phyloP scores from a whole-genome alignment of 1,140 invertebrate species.

The Danaus melanippus region DNA sequence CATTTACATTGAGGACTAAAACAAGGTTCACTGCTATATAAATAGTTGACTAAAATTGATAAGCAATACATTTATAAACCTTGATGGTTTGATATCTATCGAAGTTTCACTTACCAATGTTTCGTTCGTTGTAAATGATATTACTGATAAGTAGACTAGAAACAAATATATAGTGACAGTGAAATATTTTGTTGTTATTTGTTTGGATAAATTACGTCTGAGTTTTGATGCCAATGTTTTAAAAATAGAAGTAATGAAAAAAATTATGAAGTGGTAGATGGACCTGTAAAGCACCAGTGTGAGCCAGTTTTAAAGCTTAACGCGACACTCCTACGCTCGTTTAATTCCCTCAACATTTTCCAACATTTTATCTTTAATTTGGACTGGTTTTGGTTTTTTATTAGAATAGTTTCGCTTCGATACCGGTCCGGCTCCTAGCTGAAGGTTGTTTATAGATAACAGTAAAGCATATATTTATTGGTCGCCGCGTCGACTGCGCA shows the following conservation, averaged over 20 bases:
- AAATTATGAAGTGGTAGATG: too few relatives aligned
- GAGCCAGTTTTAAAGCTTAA: constrained; percentile 1
- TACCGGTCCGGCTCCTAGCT: constrained; percentile 58
- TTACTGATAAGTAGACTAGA: neutral
- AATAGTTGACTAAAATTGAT: constrained; percentile 9
- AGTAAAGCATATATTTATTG: constrained; percentile 68
- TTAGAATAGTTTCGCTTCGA: constrained; percentile 67
- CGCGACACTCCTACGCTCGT: constrained; percentile 37
- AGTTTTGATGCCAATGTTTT: too few relatives aligned
- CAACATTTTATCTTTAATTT: constrained; percentile 64
- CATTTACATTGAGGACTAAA: constrained; percentile 12
- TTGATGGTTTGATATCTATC: constrained; percentile 12
- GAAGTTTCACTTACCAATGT: neutral
- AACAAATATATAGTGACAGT: neutral
- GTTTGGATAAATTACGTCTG: too few relatives aligned
- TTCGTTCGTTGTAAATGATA: neutral
- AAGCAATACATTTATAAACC: constrained; percentile 6
- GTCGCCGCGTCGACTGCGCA: constrained; percentile 43
- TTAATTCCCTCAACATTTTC: constrained; percentile 48
- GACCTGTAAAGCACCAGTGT: constrained; percentile 2
- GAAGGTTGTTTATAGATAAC: constrained; percentile 69
- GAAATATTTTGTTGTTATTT: too few relatives aligned
- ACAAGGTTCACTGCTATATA: constrained; percentile 15
- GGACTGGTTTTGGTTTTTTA: constrained; percentile 68
- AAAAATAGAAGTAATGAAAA: too few relatives aligned